phyloP scores from a whole-genome alignment of 2,888 invertebrate genomes.

The Pelosia muscerda region DNA sequence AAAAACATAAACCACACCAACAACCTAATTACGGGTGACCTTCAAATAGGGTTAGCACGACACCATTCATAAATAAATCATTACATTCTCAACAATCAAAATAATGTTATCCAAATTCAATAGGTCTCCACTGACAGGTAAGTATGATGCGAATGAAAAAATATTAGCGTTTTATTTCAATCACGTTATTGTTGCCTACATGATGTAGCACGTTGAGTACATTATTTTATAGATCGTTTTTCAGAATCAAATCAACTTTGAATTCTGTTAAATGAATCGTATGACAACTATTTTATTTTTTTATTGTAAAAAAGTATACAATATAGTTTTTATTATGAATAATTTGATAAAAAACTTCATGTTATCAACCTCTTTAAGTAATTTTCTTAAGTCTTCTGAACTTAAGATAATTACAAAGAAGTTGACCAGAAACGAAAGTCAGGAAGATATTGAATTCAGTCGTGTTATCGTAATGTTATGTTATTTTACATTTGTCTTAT shows the following conservation, averaged over 20 bases:
- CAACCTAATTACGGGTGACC: slow-evolving; percentile 78
- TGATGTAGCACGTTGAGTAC: slow-evolving; percentile 37
- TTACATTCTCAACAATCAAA: slow-evolving; percentile 37
- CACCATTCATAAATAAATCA: slow-evolving; percentile 1
- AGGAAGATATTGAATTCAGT: background rate
- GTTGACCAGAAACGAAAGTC: too few species aligned
- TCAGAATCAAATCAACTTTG: slow-evolving; percentile 40
- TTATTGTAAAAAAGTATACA: background rate
- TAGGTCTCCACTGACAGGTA: slow-evolving; percentile 61
- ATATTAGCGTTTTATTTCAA: slow-evolving; percentile 55
- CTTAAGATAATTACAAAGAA: too few species aligned
- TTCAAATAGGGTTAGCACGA: slow-evolving; percentile 63
- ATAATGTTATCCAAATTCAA: slow-evolving; percentile 63
- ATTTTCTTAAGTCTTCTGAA: background rate
- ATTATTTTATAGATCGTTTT: slow-evolving; percentile 43
- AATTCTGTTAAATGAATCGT: slow-evolving; percentile 15
- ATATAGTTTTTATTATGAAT: too few species aligned
- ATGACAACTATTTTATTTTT: background rate
- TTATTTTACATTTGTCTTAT: background rate
- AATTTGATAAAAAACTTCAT: background rate
- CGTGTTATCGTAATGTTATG: too few species aligned
- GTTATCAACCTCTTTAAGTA: background rate
- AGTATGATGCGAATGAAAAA: slow-evolving; percentile 60
- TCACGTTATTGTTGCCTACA: slow-evolving; percentile 42
- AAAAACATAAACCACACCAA: slow-evolving; percentile 73